phyloP scores from a whole-genome alignment of 2,797 vertebrate genomes.

The Linurgus olivaceus region DNA sequence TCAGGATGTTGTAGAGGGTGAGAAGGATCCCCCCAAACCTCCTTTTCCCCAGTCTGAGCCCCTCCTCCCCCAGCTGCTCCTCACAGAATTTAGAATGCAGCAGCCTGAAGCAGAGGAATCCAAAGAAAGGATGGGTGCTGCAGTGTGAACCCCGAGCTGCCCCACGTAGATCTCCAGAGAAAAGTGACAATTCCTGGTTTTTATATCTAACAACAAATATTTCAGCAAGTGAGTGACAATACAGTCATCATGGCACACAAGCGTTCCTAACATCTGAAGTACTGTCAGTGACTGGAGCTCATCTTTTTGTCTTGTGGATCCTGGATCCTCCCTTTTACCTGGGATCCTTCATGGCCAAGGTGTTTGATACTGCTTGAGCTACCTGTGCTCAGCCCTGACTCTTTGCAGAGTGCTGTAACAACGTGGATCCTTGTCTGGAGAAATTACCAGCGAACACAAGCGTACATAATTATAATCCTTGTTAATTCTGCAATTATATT shows the following conservation, averaged over 20 bases:
- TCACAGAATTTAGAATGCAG: neutral
- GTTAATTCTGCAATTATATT: conserved; percentile 33
- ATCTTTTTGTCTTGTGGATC: neutral
- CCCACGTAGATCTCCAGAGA: neutral
- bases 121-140: neutral
- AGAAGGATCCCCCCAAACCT: neutral
- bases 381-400: neutral
- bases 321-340: neutral
- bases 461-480: conserved; percentile 10
- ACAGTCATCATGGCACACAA: neutral
- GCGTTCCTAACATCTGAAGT: neutral
- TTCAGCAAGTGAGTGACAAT: neutral
- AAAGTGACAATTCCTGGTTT: neutral
- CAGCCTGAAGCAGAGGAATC: neutral
- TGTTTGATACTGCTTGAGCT: neutral
- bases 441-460: neutral
- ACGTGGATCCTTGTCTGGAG: neutral
- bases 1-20: neutral
- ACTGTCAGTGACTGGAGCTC: neutral
- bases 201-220: neutral
- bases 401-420: neutral
- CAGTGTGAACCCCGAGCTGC: neutral
- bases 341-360: neutral
- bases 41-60: neutral
- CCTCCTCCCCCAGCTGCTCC: neutral